Evolutionary conservation across 2,888 invertebrate species (phyloP), one percentile per base, ranked within the genome.

Genomic region (Philereme transversata): DNA sequence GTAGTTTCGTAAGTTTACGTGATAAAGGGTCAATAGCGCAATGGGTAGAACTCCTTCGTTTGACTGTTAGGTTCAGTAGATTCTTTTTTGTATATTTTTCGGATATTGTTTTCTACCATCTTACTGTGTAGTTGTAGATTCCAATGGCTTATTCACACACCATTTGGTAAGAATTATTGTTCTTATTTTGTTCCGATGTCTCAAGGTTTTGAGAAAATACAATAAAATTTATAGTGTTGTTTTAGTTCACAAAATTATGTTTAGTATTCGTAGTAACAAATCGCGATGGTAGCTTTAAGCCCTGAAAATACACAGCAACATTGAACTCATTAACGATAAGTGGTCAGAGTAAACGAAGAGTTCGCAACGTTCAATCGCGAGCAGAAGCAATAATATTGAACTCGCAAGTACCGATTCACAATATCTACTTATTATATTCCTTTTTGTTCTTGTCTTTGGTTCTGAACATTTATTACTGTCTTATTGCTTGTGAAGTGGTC

Each of bases 381-480:
- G 67, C 64, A 72, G 69, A 73, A 82, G 79, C 82, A 84, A 87
- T 83, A 87, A 85, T 85, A 87, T 88, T 83, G 83, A 89, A 84
- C 81, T 84, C 74, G 64, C 77, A 81, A 86, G 84, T 73, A 84
- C 78, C 81, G 79, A 83, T 86, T 81, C 85, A 87, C 87, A 86
- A 87, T 88, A 88, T 89, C 88, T 81, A 87, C 87, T 89, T 88
- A 87, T 86, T 84, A 87, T 87, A 84, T 84, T 81, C 79, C 73
- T 85, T 89, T 88, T 88, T 85, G 82, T 84, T 86, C 83, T 81
- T 84, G 79, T 84, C 86, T 88, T 86, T 82, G 78, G 84, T 84
- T 82, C 86, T 78, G 87, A 90, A 87, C 90, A 90, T 91, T 91
- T 90, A 91, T 91, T 90, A 91, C 90, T 86, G 83, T 87, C 88